Evolutionary conservation across 1,140 invertebrate species (phyloP).

Genomic region (Mycetomoellerius zeteki): DNA sequence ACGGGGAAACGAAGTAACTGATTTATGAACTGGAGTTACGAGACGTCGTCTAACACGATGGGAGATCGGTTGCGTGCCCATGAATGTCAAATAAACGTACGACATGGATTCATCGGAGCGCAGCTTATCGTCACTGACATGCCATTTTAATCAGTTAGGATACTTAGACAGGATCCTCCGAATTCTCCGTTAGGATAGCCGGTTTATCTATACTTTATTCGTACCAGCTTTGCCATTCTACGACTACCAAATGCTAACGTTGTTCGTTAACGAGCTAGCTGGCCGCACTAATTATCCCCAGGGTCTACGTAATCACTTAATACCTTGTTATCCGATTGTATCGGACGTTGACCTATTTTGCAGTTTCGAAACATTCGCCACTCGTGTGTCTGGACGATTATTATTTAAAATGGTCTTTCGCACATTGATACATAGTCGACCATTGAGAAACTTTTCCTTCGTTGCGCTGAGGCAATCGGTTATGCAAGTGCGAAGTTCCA

Average conservation of each 20-base stretch:
- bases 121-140: slow-evolving; percentile 5
- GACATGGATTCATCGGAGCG: slow-evolving; percentile 53
- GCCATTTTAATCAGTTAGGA: slow-evolving; percentile 21
- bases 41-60: slow-evolving; percentile 54
- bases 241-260: slow-evolving; percentile 53
- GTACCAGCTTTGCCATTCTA: slow-evolving; percentile 25
- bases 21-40: slow-evolving; percentile 64
- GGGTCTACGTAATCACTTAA: slow-evolving; percentile 72
- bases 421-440: slow-evolving; percentile 46
- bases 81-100: slow-evolving; percentile 60
- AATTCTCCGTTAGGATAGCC: slow-evolving; percentile 12
- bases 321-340: slow-evolving; percentile 73
- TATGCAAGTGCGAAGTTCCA: slow-evolving; percentile 52
- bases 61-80: slow-evolving; percentile 28
- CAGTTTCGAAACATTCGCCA: slow-evolving; percentile 65
- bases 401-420: slow-evolving; percentile 60
- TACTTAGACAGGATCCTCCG: neutral
- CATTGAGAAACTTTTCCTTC: slow-evolving; percentile 62
- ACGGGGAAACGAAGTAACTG: slow-evolving; percentile 58
- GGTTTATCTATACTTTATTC: slow-evolving; percentile 42
- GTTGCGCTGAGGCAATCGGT: slow-evolving; percentile 50
- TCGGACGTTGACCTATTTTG: slow-evolving; percentile 71
- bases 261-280: slow-evolving; percentile 53
- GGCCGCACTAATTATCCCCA: slow-evolving; percentile 69
- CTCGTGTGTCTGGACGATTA: slow-evolving; percentile 36